Base-by-base conservation (phyloP, 2,797 vertebrate species). In the Sebastes matsubarae region DNA sequence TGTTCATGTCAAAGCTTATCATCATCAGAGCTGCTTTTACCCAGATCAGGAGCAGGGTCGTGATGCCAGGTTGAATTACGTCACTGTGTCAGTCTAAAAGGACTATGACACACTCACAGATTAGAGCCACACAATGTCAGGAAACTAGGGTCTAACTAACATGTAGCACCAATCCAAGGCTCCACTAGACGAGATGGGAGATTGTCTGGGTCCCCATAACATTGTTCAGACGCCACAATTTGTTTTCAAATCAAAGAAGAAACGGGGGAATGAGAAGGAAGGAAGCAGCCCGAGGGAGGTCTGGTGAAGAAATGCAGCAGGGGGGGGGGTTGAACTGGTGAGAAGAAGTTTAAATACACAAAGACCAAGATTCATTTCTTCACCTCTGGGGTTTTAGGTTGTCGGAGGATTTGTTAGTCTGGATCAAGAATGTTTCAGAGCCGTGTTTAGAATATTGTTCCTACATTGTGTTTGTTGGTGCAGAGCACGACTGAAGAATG, bases 71-170 rank as follows among this genome's bases (percentile, higher is more conserved):
- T 59, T 59, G n/a, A 20, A 20, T 34, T 59, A 66, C 18, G 22
- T 73, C 32, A 60, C 59, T 74, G 13, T 14, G 2, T 69, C 79
- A 74, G 29, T 73, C 18, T 61, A 25, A 60, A 65, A 42, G 5
- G n/a, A 12, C 8, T 58, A 18, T 63, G 20, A 63, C 20, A 64
- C 61, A 36, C 20, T 24, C 59, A 54, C 16, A 74, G 2, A 68
- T 55, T 61, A 29, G 42, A 79, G 42, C 46, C 63, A 65, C 70
- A 92, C 92, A 93, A 92, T 93, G 87, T 73, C 79, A 92, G 89
- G 88, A 93, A 92, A 73, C 80, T 4, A 20, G 14, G 10, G 11
- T 88, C 29, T 36, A 64, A 81, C 32, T 38, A 64, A 81, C 50
- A 71, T 16, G 6, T 32, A 69, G 67, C 68, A 64, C 32, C 60